These are phyloP conservation scores for Strigamia transsilvanica DNA, from an alignment of 2,888 invertebrate species.

Conservation along the genomic window DNA sequence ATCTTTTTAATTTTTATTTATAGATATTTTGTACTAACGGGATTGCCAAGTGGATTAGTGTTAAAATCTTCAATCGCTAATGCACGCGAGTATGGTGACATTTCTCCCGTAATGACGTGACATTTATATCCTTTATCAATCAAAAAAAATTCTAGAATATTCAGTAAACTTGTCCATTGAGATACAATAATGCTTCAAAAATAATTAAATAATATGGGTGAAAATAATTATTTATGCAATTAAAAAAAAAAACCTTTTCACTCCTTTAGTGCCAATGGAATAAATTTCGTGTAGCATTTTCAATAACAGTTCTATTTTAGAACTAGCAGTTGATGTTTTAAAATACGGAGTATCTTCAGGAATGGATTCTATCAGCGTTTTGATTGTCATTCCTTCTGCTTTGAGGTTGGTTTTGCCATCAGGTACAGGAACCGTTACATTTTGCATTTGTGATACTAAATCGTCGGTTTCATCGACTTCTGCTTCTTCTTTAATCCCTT, in stretches of 20 bases:
- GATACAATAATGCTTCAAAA: slow-evolving; percentile 76
- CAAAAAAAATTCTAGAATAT: slow-evolving; percentile 76
- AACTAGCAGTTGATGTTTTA: slow-evolving; percentile 12
- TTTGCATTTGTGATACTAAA: slow-evolving; percentile 23
- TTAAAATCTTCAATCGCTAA: slow-evolving; percentile 78
- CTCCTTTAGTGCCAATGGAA: neutral
- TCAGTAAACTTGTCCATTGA: slow-evolving; percentile 87
- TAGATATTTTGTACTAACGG: slow-evolving; percentile 64
- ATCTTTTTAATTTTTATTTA: neutral
- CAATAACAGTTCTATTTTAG: neutral
- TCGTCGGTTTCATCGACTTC: slow-evolving; percentile 8
- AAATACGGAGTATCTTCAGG: slow-evolving; percentile 10
- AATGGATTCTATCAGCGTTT: neutral
- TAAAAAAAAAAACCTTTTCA: neutral
- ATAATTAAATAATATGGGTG: neutral
- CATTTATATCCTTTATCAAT: slow-evolving; percentile 67
- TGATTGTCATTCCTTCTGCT: neutral
- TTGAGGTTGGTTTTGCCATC: neutral
- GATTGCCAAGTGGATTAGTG: slow-evolving; percentile 68
- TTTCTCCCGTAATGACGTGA: slow-evolving; percentile 77
- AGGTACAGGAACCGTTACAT: neutral
- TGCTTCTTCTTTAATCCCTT: neutral
- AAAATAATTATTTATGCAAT: neutral
- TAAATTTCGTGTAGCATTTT: slow-evolving; percentile 18
- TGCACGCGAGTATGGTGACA: slow-evolving; percentile 77